These are phyloP conservation scores for Thyatira batis DNA, from an alignment of 2,888 invertebrate genomes.

Conservation along the genomic window DNA sequence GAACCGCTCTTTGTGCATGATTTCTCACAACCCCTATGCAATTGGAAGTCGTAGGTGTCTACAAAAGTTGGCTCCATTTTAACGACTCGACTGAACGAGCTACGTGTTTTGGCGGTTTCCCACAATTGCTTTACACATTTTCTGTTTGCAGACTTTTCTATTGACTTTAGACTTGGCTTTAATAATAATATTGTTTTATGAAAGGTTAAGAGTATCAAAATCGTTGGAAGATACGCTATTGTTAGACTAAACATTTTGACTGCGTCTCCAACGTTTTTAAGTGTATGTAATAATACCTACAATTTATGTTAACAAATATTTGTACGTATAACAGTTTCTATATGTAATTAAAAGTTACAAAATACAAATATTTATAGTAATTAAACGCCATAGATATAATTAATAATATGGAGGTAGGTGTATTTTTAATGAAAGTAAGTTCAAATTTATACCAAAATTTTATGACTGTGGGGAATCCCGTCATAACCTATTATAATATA, in stretches of 20 bases:
- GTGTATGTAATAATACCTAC: too few species aligned
- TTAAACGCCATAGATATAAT: too few species aligned
- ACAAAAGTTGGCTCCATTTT: constrained; percentile 47
- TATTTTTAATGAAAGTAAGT: too few species aligned
- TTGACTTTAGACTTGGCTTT: constrained; percentile 3
- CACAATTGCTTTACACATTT: constrained; percentile 65
- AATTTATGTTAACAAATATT: too few species aligned
- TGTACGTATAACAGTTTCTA: too few species aligned
- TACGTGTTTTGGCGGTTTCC: constrained; percentile 76
- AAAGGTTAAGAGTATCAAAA: background rate
- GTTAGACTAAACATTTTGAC: too few species aligned
- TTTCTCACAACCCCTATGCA: background rate
- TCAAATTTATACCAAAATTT: too few species aligned
- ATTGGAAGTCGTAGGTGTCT: constrained; percentile 37
- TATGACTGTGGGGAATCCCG: background rate
- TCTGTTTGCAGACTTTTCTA: constrained; percentile 12
- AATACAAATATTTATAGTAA: too few species aligned
- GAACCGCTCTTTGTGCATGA: constrained; percentile 39
- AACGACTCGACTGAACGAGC: constrained; percentile 71
- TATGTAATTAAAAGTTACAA: too few species aligned
- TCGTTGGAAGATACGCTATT: too few species aligned
- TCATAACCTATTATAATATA: background rate
- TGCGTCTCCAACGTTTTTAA: too few species aligned
- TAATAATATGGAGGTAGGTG: too few species aligned
- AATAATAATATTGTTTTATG: background rate